Percentiles rank a stretch among this genome's conserved stretches.
Conservation (phyloP, 2,888 invertebrate genomes). For the Orthonevra nobilis region DNA sequence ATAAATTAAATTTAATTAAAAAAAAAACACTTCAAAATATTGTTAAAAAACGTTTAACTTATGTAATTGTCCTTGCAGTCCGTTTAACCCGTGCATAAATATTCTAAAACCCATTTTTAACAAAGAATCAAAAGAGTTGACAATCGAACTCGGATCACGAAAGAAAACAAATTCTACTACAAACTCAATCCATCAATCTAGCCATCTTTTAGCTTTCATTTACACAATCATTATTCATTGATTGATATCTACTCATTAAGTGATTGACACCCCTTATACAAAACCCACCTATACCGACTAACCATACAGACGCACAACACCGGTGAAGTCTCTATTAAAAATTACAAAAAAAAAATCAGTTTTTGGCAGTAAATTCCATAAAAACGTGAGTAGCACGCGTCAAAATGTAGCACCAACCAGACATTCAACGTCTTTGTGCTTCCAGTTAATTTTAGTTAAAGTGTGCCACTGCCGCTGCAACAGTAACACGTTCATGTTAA, state of each 20-base stretch:
- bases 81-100: no score
- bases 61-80: no score
- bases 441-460: constrained; percentile 26
- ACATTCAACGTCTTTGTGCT: constrained; percentile 19
- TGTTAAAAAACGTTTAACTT: no score
- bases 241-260: constrained; percentile 59
- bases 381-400: constrained; percentile 62
- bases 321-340: constrained; percentile 54
- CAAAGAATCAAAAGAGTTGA: constrained; percentile 43
- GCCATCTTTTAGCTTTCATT: constrained; percentile 51
- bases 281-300: background rate
- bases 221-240: constrained; percentile 50
- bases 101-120: no score
- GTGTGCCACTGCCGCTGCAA: constrained; percentile 55
- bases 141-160: constrained; percentile 15
- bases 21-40: no score
- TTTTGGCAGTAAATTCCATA: constrained; percentile 9
- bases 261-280: constrained; percentile 53
- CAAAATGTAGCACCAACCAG: constrained; percentile 50
- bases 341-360: no score
- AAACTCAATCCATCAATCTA: constrained; percentile 5
- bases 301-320: no score
- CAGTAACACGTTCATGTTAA: constrained; percentile 31
- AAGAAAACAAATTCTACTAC: constrained; percentile 15
- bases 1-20: no score